Conservation (phyloP, 2,113 vertebrate genomes). For the Dromaius novaehollandiae region DNA sequence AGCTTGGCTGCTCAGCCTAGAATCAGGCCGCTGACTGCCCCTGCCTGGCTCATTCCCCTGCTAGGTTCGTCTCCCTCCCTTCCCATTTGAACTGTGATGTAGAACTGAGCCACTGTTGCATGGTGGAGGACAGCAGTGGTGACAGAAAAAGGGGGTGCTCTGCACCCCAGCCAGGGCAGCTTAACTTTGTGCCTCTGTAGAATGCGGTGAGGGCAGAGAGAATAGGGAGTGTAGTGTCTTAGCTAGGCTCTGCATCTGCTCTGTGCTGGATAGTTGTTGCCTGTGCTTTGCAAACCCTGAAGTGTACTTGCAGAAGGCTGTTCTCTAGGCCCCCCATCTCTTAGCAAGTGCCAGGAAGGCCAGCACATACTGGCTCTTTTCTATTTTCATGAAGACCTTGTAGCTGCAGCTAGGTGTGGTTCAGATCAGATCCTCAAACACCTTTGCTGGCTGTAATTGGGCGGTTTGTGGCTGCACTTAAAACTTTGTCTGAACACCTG, state of each 20-base stretch:
- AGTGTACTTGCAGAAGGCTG: not conserved
- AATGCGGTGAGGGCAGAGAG: not conserved
- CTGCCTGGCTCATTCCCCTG: not conserved
- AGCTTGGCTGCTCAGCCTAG: not conserved
- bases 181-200: not conserved
- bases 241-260: fast-evolving
- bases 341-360: not conserved
- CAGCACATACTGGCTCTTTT: not conserved
- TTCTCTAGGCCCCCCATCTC: not conserved
- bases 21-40: not conserved
- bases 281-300: not conserved
- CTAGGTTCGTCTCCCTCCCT: not conserved
- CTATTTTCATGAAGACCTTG: not conserved
- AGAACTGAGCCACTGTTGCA: not conserved
- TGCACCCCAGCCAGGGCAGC: fast-evolving
- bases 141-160: not conserved
- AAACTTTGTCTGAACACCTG: not conserved
- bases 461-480: not conserved
- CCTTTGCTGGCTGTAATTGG: not conserved
- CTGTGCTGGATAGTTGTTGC: not conserved
- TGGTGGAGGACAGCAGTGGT: not conserved
- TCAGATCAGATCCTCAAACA: not conserved
- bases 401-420: not conserved
- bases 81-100: fast-evolving
- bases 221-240: not conserved